A percentile compares a stretch with the other conserved stretches of the same genome.
phyloP scores from a whole-genome alignment of 2,888 invertebrate genomes.

The Pristionchus exspectatus region DNA sequence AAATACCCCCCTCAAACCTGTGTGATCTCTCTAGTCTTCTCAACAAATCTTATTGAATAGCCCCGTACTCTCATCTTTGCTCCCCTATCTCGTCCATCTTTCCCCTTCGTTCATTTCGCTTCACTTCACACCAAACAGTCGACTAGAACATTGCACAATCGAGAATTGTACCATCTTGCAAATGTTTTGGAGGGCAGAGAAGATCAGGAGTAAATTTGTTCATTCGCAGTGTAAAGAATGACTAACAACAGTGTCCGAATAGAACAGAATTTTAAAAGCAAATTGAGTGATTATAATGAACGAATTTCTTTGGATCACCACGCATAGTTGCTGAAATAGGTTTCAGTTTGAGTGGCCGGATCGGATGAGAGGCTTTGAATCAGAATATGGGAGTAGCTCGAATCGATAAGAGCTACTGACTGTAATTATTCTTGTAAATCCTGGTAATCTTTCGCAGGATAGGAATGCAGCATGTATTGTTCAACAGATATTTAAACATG shows the following conservation, averaged over 20 bases:
- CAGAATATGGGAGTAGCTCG: not conserved
- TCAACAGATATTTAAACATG: not conserved
- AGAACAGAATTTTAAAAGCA: not conserved
- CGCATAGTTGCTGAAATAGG: slow-evolving; percentile 16
- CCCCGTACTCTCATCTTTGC: not conserved
- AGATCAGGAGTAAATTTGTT: not conserved
- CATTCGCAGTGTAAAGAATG: not conserved
- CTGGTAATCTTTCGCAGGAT: not conserved
- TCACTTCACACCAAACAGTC: not conserved
- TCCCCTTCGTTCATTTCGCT: not conserved
- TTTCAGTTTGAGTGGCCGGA: not conserved
- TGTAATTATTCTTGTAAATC: not conserved
- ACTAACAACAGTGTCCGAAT: not conserved
- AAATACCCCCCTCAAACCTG: not conserved
- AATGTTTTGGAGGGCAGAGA: slow-evolving; percentile 29
- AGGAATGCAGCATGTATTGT: not conserved
- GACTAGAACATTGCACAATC: slow-evolving; percentile 21
- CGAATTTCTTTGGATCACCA: not conserved
- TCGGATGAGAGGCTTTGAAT: not conserved
- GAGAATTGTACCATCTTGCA: not conserved
- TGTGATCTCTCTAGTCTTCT: not conserved
- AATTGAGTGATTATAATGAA: not conserved
- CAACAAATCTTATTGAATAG: not conserved
- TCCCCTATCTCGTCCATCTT: not conserved
- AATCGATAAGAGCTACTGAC: not conserved